Conservation (phyloP, 2,797 vertebrate species). For the Enteromius mattozi region DNA sequence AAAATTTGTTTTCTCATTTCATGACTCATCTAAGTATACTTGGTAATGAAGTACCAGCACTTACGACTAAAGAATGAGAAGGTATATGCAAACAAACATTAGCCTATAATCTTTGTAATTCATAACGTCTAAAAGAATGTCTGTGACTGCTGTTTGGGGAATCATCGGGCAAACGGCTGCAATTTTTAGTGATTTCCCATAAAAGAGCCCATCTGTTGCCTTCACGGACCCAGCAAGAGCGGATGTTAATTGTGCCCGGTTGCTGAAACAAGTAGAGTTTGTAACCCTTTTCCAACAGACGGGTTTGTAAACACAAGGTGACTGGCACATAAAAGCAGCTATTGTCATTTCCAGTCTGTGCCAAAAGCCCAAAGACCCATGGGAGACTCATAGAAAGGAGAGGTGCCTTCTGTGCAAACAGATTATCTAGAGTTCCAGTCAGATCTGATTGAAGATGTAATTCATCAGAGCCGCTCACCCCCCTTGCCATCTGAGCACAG, state of each 20-base stretch:
- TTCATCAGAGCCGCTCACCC: constrained; percentile 29
- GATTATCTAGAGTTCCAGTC: constrained; percentile 22
- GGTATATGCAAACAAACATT: constrained; percentile 25
- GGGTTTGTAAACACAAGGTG: background rate
- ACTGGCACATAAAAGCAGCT: constrained; percentile 8
- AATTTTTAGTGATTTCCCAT: constrained; percentile 52
- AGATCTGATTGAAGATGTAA: constrained; percentile 41
- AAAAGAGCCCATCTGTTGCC: constrained; percentile 57
- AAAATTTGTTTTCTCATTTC: background rate
- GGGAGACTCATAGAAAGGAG: background rate
- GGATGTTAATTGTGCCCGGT: constrained; percentile 33
- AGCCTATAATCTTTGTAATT: constrained; percentile 41
- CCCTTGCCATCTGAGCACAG: constrained; percentile 40
- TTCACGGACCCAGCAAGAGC: constrained; percentile 15
- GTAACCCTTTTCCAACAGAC: background rate
- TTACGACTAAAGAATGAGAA: background rate
- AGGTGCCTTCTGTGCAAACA: constrained; percentile 3
- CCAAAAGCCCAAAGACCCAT: background rate
- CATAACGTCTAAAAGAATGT: constrained; percentile 37
- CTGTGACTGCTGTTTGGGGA: constrained; percentile 33
- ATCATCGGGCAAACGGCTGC: constrained; percentile 37
- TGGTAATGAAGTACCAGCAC: background rate
- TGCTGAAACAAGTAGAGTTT: constrained; percentile 19
- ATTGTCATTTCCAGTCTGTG: constrained; percentile 8
- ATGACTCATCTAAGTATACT: background rate